These are phyloP conservation scores for Lutjanus argentimaculatus DNA, from an alignment of 2,797 vertebrate genomes.

Conservation along the genomic window DNA sequence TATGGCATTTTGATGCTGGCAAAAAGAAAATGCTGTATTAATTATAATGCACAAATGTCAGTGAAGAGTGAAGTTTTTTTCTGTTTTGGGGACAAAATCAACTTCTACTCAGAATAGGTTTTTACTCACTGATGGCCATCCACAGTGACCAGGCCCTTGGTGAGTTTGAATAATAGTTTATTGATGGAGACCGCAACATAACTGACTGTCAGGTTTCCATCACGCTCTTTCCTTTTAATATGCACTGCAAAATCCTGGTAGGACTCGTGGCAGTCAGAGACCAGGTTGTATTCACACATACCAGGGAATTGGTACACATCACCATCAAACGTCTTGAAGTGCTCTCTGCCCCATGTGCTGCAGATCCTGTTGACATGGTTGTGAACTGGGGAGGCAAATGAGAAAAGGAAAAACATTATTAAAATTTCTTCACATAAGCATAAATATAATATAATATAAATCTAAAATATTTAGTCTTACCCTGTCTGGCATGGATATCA, in stretches of 20 bases:
- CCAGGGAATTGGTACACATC: slow-evolving; percentile 92
- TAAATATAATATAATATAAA: neutral
- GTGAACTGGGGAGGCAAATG: slow-evolving; percentile 71
- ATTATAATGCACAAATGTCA: neutral
- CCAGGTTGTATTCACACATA: slow-evolving; percentile 93
- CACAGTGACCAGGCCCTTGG: slow-evolving; percentile 77
- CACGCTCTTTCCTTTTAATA: slow-evolving; percentile 80
- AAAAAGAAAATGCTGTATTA: neutral
- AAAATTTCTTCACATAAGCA: neutral
- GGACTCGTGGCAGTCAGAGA: slow-evolving; percentile 89
- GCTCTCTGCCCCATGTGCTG: slow-evolving; percentile 95
- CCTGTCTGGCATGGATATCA: slow-evolving; percentile 61
- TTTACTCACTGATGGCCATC: slow-evolving; percentile 88
- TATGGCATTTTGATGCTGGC: slow-evolving; percentile 88
- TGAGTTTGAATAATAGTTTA: slow-evolving; percentile 86
- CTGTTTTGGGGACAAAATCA: no score
- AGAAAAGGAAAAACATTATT: neutral
- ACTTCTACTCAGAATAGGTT: no score
- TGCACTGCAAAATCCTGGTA: slow-evolving; percentile 93
- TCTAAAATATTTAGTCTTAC: slow-evolving; percentile 65
- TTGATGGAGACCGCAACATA: slow-evolving; percentile 88
- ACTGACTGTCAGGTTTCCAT: slow-evolving; percentile 81
- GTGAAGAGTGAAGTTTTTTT: neutral
- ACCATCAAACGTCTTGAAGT: slow-evolving; percentile 98
- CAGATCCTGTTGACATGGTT: slow-evolving; percentile 93